Evolutionary conservation across 2,797 vertebrate genomes (phyloP).

Genomic region (Phyllotis vaccarum): DNA sequence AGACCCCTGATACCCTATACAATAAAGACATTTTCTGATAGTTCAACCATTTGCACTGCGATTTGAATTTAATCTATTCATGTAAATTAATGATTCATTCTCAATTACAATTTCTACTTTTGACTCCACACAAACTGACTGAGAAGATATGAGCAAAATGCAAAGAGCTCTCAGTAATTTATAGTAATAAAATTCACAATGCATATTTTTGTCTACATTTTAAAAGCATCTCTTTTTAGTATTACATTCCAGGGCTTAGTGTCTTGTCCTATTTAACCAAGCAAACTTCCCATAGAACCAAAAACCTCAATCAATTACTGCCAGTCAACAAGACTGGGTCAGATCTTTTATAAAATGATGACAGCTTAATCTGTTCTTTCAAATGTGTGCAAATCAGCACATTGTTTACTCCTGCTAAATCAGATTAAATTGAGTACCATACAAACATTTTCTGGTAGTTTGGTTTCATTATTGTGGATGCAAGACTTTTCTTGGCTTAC

Average conservation of each 20-base stretch:
- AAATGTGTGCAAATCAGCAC: not conserved
- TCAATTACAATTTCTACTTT: not conserved
- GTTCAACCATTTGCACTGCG: not conserved
- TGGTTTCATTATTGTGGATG: not conserved
- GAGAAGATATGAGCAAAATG: not conserved
- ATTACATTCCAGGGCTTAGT: not conserved
- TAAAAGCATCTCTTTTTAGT: not conserved
- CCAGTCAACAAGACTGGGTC: not conserved
- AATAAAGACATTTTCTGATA: not conserved
- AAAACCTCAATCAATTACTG: not conserved
- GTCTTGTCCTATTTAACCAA: not conserved
- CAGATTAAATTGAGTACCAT: not conserved
- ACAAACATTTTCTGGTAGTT: not conserved
- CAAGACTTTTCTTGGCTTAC: not conserved
- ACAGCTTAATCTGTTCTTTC: not conserved
- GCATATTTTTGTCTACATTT: not conserved
- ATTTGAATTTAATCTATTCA: not conserved
- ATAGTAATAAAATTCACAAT: not conserved
- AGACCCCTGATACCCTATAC: not conserved
- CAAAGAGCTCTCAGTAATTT: not conserved
- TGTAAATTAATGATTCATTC: not conserved
- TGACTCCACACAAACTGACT: not conserved
- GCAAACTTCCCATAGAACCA: not conserved
- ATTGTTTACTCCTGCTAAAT: constrained; percentile 2
- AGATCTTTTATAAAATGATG: not conserved